Evolutionary conservation across 2,888 invertebrate species (phyloP).

Genomic region (Caenorhabditis angaria): DNA sequence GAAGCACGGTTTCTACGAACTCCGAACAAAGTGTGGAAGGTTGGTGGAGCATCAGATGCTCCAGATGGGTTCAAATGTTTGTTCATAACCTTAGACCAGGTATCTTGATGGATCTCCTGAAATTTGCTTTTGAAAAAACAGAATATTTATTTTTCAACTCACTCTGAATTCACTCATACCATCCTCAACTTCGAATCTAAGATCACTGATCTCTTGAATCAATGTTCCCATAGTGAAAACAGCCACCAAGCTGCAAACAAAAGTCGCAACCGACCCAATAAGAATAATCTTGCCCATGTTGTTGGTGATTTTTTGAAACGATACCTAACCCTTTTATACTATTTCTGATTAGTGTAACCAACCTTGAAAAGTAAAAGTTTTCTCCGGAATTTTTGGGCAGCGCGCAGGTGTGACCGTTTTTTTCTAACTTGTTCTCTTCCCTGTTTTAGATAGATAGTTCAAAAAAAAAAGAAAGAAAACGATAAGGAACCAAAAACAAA

Average conservation of each 20-base stretch:
- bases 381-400: slow-evolving; percentile 3
- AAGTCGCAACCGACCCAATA: slow-evolving; percentile 43
- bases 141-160: slow-evolving; percentile 13
- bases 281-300: slow-evolving; percentile 45
- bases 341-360: not conserved
- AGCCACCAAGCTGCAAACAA: slow-evolving; percentile 38
- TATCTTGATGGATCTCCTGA: slow-evolving; percentile 50
- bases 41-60: slow-evolving; percentile 40
- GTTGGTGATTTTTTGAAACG: not conserved
- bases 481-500: not conserved
- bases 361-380: slow-evolving; percentile 7
- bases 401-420: slow-evolving; percentile 2
- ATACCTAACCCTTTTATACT: slow-evolving; percentile 8
- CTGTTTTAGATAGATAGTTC: not conserved
- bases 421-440: not conserved
- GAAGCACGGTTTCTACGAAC: slow-evolving; percentile 47
- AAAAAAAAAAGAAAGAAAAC: too few species aligned
- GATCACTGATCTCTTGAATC: slow-evolving; percentile 48
- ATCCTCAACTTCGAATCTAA: slow-evolving; percentile 47
- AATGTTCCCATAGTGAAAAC: slow-evolving; percentile 43
- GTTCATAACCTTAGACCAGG: slow-evolving; percentile 44
- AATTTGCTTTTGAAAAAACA: too few species aligned
- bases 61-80: slow-evolving; percentile 50
- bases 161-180: slow-evolving; percentile 54
- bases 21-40: slow-evolving; percentile 54